phyloP scores from a whole-genome alignment of 2,113 vertebrate genomes.

The Syngnathus scovelli region DNA sequence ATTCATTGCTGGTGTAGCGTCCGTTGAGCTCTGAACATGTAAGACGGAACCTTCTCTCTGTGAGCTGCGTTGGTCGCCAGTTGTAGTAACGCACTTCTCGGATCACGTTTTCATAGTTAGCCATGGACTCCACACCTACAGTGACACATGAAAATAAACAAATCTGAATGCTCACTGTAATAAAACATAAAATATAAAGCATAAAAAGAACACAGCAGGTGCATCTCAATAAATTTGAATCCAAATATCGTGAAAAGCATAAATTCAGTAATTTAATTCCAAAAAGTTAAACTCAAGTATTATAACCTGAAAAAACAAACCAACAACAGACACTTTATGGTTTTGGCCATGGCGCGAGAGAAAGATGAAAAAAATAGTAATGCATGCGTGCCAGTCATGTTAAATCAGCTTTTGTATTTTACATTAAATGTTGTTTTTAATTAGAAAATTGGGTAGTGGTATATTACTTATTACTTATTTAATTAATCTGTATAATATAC shows the following conservation, averaged over 20 bases:
- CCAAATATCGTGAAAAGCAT: too few relatives aligned
- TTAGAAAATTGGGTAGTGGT: too few relatives aligned
- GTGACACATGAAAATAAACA: not conserved
- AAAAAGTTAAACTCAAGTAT: too few relatives aligned
- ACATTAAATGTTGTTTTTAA: too few relatives aligned
- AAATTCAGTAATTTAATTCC: too few relatives aligned
- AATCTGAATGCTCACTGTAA: not conserved
- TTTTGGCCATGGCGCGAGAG: too few relatives aligned
- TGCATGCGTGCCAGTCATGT: too few relatives aligned
- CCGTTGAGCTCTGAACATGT: conserved; percentile 95
- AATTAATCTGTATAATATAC: not conserved
- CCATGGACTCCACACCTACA: conserved; percentile 90
- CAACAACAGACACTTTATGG: too few relatives aligned
- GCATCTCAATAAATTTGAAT: too few relatives aligned
- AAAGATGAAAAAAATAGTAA: too few relatives aligned
- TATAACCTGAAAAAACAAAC: too few relatives aligned
- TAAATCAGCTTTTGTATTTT: too few relatives aligned
- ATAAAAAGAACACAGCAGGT: not conserved
- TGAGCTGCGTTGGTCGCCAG: conserved; percentile 68
- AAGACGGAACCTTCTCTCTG: conserved; percentile 80
- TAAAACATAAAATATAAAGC: not conserved
- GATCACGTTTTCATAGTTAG: conserved; percentile 86
- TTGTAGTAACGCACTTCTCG: conserved; percentile 80
- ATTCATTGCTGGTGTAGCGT: conserved; percentile 92
- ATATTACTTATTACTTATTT: not conserved